These are phyloP conservation scores for Thecocarcelia acutangulata DNA, from an alignment of 2,888 invertebrate species.

Conservation along the genomic window DNA sequence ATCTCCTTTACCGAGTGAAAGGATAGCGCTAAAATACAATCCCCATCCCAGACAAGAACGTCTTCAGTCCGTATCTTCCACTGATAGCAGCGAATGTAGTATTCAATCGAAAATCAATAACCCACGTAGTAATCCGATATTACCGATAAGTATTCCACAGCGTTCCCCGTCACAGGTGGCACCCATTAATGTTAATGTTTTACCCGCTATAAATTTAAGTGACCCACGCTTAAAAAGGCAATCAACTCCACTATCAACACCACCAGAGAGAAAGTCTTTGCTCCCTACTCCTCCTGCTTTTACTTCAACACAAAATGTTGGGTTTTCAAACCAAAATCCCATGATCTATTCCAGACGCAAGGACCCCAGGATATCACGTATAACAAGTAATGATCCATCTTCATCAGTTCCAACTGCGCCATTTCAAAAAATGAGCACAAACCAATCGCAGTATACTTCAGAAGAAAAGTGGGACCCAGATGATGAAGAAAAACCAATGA, in stretches of 20 bases:
- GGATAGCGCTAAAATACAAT: conserved; percentile 81
- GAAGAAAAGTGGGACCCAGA: conserved; percentile 68
- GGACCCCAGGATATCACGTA: conserved; percentile 44
- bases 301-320: background rate
- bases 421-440: conserved; percentile 12
- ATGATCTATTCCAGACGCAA: conserved; percentile 12
- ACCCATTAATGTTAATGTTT: conserved; percentile 67
- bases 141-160: background rate
- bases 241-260: conserved; percentile 7
- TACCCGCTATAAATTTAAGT: conserved; percentile 69
- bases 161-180: conserved; percentile 22
- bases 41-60: conserved; percentile 79
- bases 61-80: conserved; percentile 49
- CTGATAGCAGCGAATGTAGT: conserved; percentile 57
- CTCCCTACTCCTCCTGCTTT: conserved; percentile 1
- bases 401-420: conserved; percentile 10
- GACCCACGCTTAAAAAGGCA: conserved; percentile 72
- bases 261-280: conserved; percentile 26
- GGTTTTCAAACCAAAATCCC: background rate
- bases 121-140: conserved; percentile 60
- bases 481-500: conserved; percentile 32
- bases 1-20: conserved; percentile 58
- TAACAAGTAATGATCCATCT: background rate
- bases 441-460: conserved; percentile 32
- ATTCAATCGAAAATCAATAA: conserved; percentile 47